Base-by-base conservation (phyloP, 1,140 invertebrate species). In the Streblospio benedicti region DNA sequence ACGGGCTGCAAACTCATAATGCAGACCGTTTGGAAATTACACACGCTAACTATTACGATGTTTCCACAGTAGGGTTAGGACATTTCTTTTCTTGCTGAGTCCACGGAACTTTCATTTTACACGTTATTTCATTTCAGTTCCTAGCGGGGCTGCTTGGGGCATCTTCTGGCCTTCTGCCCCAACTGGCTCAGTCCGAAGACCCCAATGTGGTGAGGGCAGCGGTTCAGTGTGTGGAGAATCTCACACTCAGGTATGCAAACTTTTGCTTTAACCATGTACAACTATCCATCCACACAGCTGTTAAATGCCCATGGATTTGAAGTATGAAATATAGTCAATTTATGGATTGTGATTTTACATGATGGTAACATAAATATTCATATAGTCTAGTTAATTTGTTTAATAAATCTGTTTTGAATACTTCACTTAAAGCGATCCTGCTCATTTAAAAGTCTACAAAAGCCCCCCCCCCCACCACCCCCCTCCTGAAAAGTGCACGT, bases 121-220 rank as follows among this genome's bases (percentile, higher is more conserved):
- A 38, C n/a, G 31, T 12, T 60, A 44, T 60, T 28, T 35, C 31
- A 32, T 63, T 67, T 31, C 61, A 77, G 75, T 72, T 67, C 47
- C 69, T 72, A 64, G 71, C 75, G 12, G 55, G 59, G 12, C 58
- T 77, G 14, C 41, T 75, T 25, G 73, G 74, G n/a, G n/a, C n/a
- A 25, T 62, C 64, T 18, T 49, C 67, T 14, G 75, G 75, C 2
- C 51, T 74, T 5, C 57, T 77, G 32, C 51, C 70, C 16, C 65
- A 69, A 33, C 35, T 77, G 28, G 66, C 68, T 6, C 62, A 65
- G 32, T 51, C 67, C 20, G 50, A 63, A 20, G 60, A 62, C 1
- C 56, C 60, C 14, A 67, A 73, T 25, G 63, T 70, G 14, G 33
- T 69, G 16, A 57, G 64, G 50, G 69, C 65, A 18, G 67, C 70